Evolutionary conservation across 2,797 vertebrate species (phyloP), one percentile per base, ranked within the genome.

Genomic region (Octomys mimax): DNA sequence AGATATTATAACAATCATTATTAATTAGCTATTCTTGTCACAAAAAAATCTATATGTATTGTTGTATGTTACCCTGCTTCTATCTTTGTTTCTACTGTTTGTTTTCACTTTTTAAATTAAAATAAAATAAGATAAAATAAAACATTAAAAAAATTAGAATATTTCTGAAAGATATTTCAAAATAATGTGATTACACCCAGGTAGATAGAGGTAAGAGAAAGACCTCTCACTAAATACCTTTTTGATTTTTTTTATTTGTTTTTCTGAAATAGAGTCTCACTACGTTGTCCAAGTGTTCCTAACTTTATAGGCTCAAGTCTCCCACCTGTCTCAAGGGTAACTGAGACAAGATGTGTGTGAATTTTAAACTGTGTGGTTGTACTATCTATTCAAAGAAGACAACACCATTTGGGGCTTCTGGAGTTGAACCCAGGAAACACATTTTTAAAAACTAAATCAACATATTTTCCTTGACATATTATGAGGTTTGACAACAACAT

Each of bases 401-500:
- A 95, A 77, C 42, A n/a, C 3, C 6, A 24, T 21, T 57, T 14
- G 21, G 18, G 59, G 18, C 9, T 68, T 33, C 36, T 49, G 24
- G 3, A 2, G 36, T 54, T 39, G 57, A 87, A n/a, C 28, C 39
- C 86, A 84, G 42, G 16, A 87, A 94, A 87, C 26, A 75, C 0
- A 68, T 52, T 61, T 92, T 36, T 33, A 39, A 7, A 84, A 92
- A 46, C 66, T 54, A 49, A 77, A 89, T 46, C 49, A 92, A 97
- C 16, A 39, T 77, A 49, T 88, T 88, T 77, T 21, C 14, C 31
- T 66, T 90, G 73, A 81, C 86, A 54, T 64, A 92, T 86, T n/a
- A 87, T 89, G n/a, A 97, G 78, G 92, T 57, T 9, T 24, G 22
- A 94, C 61, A 97, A 87, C 16, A 75, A 39, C 3, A 70, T 92